These are phyloP conservation scores for Sorex fumeus DNA, from an alignment of 2,113 vertebrate species.

Conservation along the genomic window DNA sequence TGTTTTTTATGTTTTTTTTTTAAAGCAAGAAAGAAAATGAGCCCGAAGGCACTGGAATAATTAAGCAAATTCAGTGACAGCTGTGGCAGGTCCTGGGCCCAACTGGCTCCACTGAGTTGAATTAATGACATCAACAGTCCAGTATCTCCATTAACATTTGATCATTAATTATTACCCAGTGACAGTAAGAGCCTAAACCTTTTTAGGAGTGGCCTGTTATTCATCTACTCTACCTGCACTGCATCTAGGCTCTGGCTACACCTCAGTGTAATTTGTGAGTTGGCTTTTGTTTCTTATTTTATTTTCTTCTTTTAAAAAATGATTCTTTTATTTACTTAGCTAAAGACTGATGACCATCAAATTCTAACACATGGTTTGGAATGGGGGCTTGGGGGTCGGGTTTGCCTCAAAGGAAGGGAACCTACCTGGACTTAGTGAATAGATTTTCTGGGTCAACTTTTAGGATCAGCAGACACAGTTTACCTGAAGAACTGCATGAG, in stretches of 20 bases:
- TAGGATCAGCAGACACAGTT: slow-evolving; percentile 11
- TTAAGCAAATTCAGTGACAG: slow-evolving; percentile 95
- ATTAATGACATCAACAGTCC: slow-evolving; percentile 96
- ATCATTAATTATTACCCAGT: slow-evolving; percentile 95
- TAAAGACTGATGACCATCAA: slow-evolving; percentile 43
- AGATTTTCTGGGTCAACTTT: slow-evolving; percentile 30
- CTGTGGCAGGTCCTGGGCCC: slow-evolving; percentile 94
- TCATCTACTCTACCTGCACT: slow-evolving; percentile 90
- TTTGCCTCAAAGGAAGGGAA: neutral
- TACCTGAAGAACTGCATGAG: slow-evolving; percentile 27
- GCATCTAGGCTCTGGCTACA: slow-evolving; percentile 76
- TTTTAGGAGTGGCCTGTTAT: slow-evolving; percentile 88
- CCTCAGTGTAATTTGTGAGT: slow-evolving; percentile 69
- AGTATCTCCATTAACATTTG: slow-evolving; percentile 93
- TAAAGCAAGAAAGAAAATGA: slow-evolving; percentile 84
- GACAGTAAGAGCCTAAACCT: slow-evolving; percentile 92
- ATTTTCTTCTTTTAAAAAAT: slow-evolving; percentile 48
- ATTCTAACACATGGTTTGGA: slow-evolving; percentile 45
- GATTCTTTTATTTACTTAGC: slow-evolving; percentile 58
- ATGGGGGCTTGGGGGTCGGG: neutral
- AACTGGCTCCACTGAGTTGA: slow-evolving; percentile 95
- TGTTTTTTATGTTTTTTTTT: too few relatives aligned
- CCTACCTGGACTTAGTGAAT: slow-evolving; percentile 23
- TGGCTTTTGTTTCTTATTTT: slow-evolving; percentile 9
- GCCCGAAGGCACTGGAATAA: slow-evolving; percentile 94